phyloP scores from a whole-genome alignment of 2,113 vertebrate species.

The Macquaria ambigua region DNA sequence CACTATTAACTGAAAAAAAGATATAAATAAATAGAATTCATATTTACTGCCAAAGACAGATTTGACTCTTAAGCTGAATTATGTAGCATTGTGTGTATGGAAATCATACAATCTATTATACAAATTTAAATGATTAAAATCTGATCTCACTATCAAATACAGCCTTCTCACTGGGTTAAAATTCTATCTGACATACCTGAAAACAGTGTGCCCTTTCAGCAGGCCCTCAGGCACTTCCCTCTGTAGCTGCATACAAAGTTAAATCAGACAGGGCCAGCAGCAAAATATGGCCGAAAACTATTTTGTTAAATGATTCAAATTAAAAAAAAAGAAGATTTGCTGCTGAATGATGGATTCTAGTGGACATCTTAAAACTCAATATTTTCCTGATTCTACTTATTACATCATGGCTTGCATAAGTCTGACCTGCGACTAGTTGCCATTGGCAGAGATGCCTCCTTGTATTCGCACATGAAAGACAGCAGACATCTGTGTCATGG shows the following conservation, averaged over 20 bases:
- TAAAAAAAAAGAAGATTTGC: background rate
- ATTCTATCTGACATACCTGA: conserved; percentile 24
- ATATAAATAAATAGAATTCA: background rate
- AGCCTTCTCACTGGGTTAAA: background rate
- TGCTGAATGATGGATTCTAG: background rate
- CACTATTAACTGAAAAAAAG: background rate
- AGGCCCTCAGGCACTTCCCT: background rate
- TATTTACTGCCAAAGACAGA: background rate
- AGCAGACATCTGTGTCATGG: conserved; percentile 30
- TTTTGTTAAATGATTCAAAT: background rate
- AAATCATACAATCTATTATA: background rate
- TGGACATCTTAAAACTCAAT: background rate
- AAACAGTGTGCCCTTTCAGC: conserved; percentile 24
- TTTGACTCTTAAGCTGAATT: background rate
- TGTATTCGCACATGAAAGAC: conserved; percentile 52
- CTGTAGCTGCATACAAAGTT: conserved; percentile 17
- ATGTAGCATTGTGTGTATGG: background rate
- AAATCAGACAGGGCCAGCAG: conserved; percentile 19
- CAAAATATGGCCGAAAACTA: background rate
- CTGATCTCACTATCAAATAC: background rate
- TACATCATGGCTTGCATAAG: background rate
- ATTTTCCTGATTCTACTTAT: background rate
- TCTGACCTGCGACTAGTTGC: conserved; percentile 2
- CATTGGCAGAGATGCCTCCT: background rate
- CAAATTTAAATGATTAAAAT: background rate